Conservation (phyloP, 2,797 vertebrate species). For the Falco columbarius region DNA sequence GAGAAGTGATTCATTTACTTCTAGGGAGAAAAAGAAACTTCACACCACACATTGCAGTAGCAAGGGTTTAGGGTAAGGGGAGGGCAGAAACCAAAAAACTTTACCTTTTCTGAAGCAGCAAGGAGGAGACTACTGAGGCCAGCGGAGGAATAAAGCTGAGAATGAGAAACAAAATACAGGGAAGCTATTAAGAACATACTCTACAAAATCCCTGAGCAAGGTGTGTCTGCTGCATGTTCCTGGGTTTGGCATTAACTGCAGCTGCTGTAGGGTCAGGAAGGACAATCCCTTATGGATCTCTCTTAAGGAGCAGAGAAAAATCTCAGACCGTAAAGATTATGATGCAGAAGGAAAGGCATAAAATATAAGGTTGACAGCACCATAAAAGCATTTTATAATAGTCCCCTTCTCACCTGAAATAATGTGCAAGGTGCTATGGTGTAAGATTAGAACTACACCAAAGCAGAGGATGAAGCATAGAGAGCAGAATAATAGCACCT, state of each 20-base stretch:
- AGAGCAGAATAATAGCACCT: neutral
- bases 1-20: neutral
- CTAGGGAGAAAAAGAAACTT: neutral
- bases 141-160: neutral
- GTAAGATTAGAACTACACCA: neutral
- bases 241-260: neutral
- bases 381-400: neutral
- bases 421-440: neutral
- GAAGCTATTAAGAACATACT: neutral
- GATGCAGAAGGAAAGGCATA: neutral
- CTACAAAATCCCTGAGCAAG: neutral
- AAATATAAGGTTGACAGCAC: neutral
- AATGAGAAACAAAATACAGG: neutral
- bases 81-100: neutral
- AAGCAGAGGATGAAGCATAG: neutral
- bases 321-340: neutral
- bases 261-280: neutral
- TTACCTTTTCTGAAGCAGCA: neutral
- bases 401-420: neutral
- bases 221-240: neutral
- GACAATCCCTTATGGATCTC: neutral
- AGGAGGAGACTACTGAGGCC: neutral
- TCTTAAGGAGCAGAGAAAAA: neutral
- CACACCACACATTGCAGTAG: neutral
- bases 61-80: neutral